These are phyloP conservation scores for Zygaena filipendulae DNA, from an alignment of 2,888 invertebrate species.

Conservation along the genomic window DNA sequence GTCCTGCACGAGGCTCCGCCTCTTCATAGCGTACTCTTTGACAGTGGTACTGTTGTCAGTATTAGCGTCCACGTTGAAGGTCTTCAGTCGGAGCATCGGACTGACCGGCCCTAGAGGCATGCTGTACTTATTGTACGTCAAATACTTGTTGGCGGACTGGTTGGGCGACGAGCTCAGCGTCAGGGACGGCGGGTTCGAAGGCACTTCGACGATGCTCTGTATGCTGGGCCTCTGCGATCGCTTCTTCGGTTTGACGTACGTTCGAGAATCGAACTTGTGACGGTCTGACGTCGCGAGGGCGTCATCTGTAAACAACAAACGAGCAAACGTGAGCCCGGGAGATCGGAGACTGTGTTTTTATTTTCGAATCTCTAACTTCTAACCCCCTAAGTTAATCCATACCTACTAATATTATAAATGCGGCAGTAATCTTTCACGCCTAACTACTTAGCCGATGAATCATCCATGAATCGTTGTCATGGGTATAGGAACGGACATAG, in stretches of 20 bases:
- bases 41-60: conserved; percentile 41
- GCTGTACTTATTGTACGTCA: conserved; percentile 57
- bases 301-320: conserved; percentile 37
- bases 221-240: conserved; percentile 69
- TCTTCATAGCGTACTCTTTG: conserved; percentile 49
- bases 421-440: too few species aligned
- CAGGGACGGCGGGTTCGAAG: conserved; percentile 34
- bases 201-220: conserved; percentile 56
- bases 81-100: conserved; percentile 51
- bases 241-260: conserved; percentile 76
- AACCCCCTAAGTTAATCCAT: not conserved
- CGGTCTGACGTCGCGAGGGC: conserved; percentile 42
- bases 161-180: conserved; percentile 30
- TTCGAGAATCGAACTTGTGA: conserved; percentile 73
- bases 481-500: too few species aligned
- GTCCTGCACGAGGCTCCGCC: conserved; percentile 45
- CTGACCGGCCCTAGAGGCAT: conserved; percentile 42
- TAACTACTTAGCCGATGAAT: too few species aligned
- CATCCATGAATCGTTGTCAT: too few species aligned
- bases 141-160: conserved; percentile 36
- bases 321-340: too few species aligned
- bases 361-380: not conserved
- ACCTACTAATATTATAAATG: too few species aligned
- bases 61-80: conserved; percentile 53
- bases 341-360: too few species aligned